Evolutionary conservation across 2,888 invertebrate species (phyloP).

Genomic region (Listrodromus nycthemerus): DNA sequence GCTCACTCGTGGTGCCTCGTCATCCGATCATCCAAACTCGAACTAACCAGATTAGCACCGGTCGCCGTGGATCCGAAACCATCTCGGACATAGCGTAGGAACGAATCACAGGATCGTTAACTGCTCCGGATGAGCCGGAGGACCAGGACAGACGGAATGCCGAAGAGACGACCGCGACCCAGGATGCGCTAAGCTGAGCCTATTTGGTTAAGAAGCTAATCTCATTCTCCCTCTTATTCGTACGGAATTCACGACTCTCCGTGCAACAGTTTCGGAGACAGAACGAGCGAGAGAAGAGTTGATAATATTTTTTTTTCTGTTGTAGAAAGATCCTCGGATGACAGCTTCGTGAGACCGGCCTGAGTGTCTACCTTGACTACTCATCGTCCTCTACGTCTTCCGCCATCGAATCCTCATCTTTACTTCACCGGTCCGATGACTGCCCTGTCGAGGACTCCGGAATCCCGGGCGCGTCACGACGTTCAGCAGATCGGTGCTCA

Average conservation of each 20-base stretch:
- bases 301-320: slow-evolving; percentile 57
- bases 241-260: slow-evolving; percentile 53
- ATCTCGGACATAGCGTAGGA: slow-evolving; percentile 59
- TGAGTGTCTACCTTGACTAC: slow-evolving; percentile 40
- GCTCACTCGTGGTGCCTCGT: slow-evolving; percentile 45
- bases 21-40: slow-evolving; percentile 67
- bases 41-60: slow-evolving; percentile 72
- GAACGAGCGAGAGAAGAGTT: slow-evolving; percentile 54
- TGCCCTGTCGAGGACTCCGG: slow-evolving; percentile 56
- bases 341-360: slow-evolving; percentile 69
- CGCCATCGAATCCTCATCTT: slow-evolving; percentile 71
- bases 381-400: slow-evolving; percentile 52
- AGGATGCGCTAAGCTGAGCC: slow-evolving; percentile 73
- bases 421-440: slow-evolving; percentile 66
- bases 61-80: slow-evolving; percentile 53
- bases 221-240: slow-evolving; percentile 68
- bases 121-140: slow-evolving; percentile 54
- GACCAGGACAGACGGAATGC: slow-evolving; percentile 61
- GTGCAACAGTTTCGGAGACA: slow-evolving; percentile 43
- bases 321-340: slow-evolving; percentile 75
- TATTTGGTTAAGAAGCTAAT: slow-evolving; percentile 81
- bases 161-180: slow-evolving; percentile 56
- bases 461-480: slow-evolving; percentile 56
- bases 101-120: slow-evolving; percentile 64
- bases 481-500: slow-evolving; percentile 79